Conservation (phyloP, 2,113 vertebrate species). For the Rutilus rutilus region DNA sequence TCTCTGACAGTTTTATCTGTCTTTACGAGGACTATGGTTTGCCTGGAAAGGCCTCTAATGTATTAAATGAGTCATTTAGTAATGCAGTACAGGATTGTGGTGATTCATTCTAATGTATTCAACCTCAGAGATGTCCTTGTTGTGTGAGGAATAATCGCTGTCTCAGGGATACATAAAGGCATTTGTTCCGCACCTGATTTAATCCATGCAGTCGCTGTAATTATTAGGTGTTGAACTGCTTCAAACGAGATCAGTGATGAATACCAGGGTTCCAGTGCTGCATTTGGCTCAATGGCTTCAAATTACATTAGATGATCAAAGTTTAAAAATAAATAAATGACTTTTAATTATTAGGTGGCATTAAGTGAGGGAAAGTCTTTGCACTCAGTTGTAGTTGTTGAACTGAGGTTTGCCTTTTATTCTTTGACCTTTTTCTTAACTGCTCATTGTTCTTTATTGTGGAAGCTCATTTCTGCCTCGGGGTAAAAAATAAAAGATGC, state of each 20-base stretch:
- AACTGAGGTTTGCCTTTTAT: background rate
- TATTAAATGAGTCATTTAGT: conserved; percentile 45
- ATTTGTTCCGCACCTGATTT: conserved; percentile 33
- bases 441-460: conserved; percentile 4
- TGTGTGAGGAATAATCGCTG: conserved; percentile 24
- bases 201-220: conserved; percentile 25
- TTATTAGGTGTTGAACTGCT: conserved; percentile 40
- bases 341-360: conserved; percentile 9
- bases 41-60: conserved; percentile 31
- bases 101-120: conserved; percentile 39
- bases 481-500: background rate
- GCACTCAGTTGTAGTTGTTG: background rate
- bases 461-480: background rate
- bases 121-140: conserved; percentile 38
- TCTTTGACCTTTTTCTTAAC: background rate
- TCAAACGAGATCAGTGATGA: conserved; percentile 23
- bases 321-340: conserved; percentile 23
- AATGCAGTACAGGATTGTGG: conserved; percentile 4
- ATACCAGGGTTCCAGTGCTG: conserved; percentile 7
- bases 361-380: background rate
- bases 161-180: conserved; percentile 23
- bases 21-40: background rate
- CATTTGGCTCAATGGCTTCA: conserved; percentile 25
- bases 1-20: conserved; percentile 29
- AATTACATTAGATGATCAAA: background rate